Percentiles rank a stretch among this genome's conserved stretches.
These are phyloP conservation scores for Tinamus major DNA, from an alignment of 2,797 vertebrate species.

Conservation along the genomic window DNA sequence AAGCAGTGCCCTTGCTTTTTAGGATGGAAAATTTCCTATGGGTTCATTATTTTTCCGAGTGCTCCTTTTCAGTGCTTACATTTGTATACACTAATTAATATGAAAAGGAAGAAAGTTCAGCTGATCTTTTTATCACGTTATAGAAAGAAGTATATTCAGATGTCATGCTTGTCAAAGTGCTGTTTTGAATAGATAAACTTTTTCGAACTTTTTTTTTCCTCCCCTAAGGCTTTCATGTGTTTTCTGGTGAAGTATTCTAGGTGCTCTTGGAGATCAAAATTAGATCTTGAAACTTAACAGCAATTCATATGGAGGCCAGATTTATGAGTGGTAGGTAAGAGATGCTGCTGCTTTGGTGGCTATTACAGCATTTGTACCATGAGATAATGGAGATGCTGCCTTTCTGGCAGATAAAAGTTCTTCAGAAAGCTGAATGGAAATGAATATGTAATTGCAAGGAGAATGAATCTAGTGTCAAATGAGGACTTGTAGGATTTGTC, in stretches of 20 bases:
- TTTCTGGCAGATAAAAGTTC: background rate
- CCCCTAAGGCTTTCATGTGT: background rate
- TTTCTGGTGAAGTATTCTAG: background rate
- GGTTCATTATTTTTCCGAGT: conserved; percentile 15
- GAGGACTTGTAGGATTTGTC: background rate
- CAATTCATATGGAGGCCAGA: background rate
- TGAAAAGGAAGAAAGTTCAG: background rate
- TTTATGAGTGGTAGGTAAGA: background rate
- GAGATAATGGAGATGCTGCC: background rate
- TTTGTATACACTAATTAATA: background rate
- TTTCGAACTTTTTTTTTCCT: background rate
- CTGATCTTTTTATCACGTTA: background rate
- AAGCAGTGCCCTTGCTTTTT: background rate
- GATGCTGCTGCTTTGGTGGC: background rate
- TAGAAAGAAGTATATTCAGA: background rate
- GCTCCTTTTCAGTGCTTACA: background rate
- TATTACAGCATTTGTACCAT: background rate
- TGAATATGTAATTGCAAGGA: background rate
- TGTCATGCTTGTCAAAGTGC: background rate
- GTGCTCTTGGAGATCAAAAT: background rate
- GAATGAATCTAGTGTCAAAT: background rate
- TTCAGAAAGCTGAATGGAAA: background rate
- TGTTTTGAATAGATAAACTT: background rate
- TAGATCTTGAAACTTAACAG: background rate
- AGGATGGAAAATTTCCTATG: background rate